Base-by-base conservation (phyloP, 1,140 invertebrate species). In the Matsumurasca onukii region DNA sequence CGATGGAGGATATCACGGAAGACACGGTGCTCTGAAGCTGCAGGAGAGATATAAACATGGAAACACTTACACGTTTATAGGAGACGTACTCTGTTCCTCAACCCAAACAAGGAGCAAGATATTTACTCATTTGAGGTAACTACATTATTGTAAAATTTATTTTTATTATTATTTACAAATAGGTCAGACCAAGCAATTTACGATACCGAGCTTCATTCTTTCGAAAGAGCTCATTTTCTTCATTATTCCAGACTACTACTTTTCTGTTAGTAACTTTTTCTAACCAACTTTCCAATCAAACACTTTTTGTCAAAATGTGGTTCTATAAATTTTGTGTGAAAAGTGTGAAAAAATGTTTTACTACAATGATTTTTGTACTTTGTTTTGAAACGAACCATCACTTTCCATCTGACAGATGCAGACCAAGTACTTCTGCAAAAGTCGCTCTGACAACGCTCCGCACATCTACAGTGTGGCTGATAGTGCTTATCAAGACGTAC, bases 381-480 rank as follows among this genome's bases (percentile, higher is more conserved):
- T n/a, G n/a, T 39, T 17, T 39, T 39, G 34, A 9, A 39, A 9
- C 17, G 5, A 39, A 39, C 34, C 5, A 39, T 9, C 34, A 17
- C 5, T 39, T 39, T 39, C 34, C 34, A n/a, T n/a, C 34, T 80
- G 86, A 55, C 79, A 95, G 92, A 85, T 87, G 76, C 91, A 94
- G 69, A 83, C 84, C 71, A 92, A 89, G 78, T 96, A 96, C 76
- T 86, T 88, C 72, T 91, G 86, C 75, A 94, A 93, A 78, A 90
- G 91, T 0, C 87, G 93, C 73, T 94, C 91, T 17, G 93, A 95
- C 75, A 94, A 96, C 77, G 88, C 90, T 25, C 94, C 95, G 0
- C 95, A 97, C 76, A 90, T 97, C 70, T 98, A 91, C 78, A 87
- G 91, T 0, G 87, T 96, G 1, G 93, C 93, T 1, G 94, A 97